Percentiles rank a stretch among this genome's conserved stretches.
Evolutionary conservation across 2,888 invertebrate genomes (phyloP).

Genomic region (Rotaria macrura): DNA sequence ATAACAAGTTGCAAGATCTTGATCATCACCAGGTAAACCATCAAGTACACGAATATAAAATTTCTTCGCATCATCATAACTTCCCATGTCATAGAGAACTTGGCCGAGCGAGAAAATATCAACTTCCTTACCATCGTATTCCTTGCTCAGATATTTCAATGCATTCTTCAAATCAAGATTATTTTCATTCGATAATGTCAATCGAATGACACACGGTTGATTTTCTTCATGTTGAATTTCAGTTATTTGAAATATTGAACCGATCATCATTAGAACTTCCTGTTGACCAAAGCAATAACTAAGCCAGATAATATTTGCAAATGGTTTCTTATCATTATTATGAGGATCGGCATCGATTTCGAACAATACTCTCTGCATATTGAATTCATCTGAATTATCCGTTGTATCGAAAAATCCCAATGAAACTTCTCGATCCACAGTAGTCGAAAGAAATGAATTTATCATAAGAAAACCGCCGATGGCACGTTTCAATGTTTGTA

Average conservation of each 20-base stretch:
- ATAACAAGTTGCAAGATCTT: background rate
- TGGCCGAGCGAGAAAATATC: background rate
- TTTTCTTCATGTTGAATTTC: background rate
- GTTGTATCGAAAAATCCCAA: background rate
- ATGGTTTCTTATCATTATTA: background rate
- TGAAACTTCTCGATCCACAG: background rate
- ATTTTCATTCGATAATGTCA: background rate
- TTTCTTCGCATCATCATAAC: background rate
- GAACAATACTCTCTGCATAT: background rate
- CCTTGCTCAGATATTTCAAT: background rate
- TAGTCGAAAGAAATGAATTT: background rate
- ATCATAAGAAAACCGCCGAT: background rate
- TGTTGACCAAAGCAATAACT: background rate
- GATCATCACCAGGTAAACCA: background rate
- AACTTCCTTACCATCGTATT: background rate
- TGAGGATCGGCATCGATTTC: background rate
- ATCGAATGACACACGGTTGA: background rate
- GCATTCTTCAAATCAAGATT: background rate
- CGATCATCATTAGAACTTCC: background rate
- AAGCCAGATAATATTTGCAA: background rate
- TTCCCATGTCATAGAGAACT: background rate
- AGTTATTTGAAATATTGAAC: background rate
- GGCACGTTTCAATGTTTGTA: background rate
- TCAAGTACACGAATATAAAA: background rate
- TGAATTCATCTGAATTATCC: background rate